These are phyloP conservation scores for Indicator maculatus DNA, from an alignment of 2,113 vertebrate genomes.

Conservation along the genomic window DNA sequence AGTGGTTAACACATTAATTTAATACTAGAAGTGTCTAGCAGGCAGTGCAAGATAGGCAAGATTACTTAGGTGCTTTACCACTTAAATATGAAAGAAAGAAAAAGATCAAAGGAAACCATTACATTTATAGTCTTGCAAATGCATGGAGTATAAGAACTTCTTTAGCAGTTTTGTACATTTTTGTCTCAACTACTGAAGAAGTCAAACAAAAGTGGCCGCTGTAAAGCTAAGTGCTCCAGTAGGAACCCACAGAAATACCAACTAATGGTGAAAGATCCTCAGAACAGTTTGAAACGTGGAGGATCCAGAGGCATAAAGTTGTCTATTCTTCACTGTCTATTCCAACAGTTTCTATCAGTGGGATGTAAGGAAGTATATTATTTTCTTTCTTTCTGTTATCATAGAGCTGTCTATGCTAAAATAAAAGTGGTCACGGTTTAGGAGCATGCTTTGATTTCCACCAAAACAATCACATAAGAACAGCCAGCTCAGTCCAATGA, in stretches of 20 bases:
- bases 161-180: neutral
- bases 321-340: neutral
- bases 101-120: neutral
- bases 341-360: neutral
- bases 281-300: neutral
- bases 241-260: neutral
- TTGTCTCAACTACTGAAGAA: neutral
- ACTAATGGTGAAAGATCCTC: neutral
- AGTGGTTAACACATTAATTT: neutral
- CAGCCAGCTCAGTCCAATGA: neutral
- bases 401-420: neutral
- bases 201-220: neutral
- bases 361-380: neutral
- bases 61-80: neutral
- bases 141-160: neutral
- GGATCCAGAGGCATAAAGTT: neutral
- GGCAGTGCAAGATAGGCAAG: neutral
- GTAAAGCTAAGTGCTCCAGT: neutral
- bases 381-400: neutral
- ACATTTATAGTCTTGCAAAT: neutral
- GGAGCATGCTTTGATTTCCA: neutral
- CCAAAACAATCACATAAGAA: neutral
- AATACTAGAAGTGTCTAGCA: neutral
- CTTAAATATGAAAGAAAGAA: neutral
- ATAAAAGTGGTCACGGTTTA: neutral